These are phyloP conservation scores for Cebus imitator DNA, from an alignment of 2,113 vertebrate genomes.

Conservation along the genomic window DNA sequence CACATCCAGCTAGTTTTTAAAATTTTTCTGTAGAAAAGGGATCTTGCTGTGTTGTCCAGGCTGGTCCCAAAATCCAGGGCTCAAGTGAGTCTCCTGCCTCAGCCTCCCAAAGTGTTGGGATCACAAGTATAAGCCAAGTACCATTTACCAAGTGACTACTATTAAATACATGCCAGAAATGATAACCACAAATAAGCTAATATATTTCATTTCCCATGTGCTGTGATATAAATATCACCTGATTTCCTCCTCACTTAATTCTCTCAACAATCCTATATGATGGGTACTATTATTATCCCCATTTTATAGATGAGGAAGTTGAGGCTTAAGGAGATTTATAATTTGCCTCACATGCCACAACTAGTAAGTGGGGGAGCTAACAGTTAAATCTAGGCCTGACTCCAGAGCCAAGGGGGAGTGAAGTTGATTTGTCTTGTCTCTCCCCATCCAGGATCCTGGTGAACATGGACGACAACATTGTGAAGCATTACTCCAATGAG, in stretches of 20 bases:
- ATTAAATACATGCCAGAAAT: too few relatives aligned
- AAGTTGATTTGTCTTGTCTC: not conserved
- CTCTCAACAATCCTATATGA: not conserved
- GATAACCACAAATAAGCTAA: not conserved
- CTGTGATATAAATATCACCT: not conserved
- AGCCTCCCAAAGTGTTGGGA: too few relatives aligned
- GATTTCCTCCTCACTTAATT: not conserved
- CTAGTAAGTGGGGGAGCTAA: accelerated
- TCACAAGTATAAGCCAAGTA: not conserved
- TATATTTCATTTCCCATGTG: accelerated
- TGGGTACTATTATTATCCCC: not conserved
- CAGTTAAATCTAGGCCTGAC: accelerated
- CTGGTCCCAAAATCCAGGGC: too few relatives aligned
- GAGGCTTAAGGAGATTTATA: not conserved
- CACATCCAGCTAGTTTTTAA: too few relatives aligned
- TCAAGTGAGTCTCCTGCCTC: too few relatives aligned
- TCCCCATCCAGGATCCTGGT: slow-evolving; percentile 92
- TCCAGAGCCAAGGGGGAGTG: accelerated
- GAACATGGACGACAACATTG: slow-evolving; percentile 99
- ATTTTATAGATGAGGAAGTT: accelerated
- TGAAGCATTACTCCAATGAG: slow-evolving; percentile 99
- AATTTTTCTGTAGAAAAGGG: too few relatives aligned
- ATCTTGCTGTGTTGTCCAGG: too few relatives aligned
- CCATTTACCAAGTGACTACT: not conserved
- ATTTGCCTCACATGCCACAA: accelerated